phyloP scores from a whole-genome alignment of 2,797 vertebrate species.

The Sebastes glaucus region DNA sequence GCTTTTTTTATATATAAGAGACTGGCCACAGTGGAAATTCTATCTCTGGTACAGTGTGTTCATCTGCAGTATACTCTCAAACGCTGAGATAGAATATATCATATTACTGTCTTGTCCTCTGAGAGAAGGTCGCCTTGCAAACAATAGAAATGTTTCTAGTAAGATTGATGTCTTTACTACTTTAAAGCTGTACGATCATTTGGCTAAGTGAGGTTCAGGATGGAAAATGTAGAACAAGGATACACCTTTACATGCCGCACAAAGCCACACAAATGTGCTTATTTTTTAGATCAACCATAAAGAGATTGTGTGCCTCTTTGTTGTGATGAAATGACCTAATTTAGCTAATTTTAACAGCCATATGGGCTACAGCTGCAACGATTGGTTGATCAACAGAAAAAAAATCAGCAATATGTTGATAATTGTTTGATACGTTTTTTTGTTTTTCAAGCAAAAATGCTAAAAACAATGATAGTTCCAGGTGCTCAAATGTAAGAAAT shows the following conservation, averaged over 20 bases:
- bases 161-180: background rate
- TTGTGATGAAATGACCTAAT: background rate
- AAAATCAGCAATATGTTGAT: background rate
- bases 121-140: background rate
- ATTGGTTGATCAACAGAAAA: background rate
- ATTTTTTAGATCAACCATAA: background rate
- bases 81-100: background rate
- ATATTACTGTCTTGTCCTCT: background rate
- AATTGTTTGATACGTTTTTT: background rate
- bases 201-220: background rate
- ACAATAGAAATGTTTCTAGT: background rate
- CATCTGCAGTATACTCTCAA: background rate
- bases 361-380: background rate
- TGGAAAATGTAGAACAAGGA: background rate
- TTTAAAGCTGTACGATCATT: background rate
- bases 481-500: background rate
- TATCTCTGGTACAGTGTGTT: background rate
- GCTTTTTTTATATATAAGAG: conserved; percentile 13
- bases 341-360: background rate
- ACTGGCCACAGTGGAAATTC: background rate
- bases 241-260: background rate
- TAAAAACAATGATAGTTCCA: background rate
- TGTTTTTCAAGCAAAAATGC: background rate
- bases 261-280: background rate
- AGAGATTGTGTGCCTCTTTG: background rate